These are phyloP conservation scores for Hylaea fasciaria DNA, from an alignment of 2,888 invertebrate genomes.

Conservation along the genomic window DNA sequence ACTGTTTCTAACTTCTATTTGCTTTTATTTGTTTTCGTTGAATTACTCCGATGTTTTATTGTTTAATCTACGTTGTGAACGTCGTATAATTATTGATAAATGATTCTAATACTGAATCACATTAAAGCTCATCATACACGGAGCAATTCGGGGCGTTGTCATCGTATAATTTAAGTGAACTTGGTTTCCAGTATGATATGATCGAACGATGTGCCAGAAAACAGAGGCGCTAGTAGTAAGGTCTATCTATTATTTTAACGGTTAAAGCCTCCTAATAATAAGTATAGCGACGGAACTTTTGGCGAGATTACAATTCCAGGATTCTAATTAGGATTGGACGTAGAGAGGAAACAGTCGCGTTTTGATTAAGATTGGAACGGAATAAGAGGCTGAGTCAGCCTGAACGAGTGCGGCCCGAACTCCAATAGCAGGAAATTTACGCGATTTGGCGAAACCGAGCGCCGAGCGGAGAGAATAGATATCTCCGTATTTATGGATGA, in stretches of 20 bases:
- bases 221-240: too few species aligned
- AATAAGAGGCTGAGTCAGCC: slow-evolving; percentile 4
- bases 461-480: not conserved
- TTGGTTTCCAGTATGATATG: too few species aligned
- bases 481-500: not conserved
- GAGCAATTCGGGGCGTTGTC: too few species aligned
- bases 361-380: slow-evolving; percentile 14
- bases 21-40: not conserved
- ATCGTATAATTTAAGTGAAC: too few species aligned
- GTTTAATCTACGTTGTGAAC: not conserved
- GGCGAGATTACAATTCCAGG: not conserved
- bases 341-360: not conserved
- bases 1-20: slow-evolving; percentile 5
- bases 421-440: not conserved
- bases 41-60: not conserved
- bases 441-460: slow-evolving; percentile 3
- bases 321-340: not conserved
- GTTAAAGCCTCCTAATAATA: too few species aligned
- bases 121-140: too few species aligned
- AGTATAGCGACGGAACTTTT: not conserved
- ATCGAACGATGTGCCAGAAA: too few species aligned
- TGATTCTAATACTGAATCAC: not conserved
- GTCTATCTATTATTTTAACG: too few species aligned
- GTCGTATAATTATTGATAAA: not conserved
- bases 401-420: not conserved